A percentile compares a stretch with the other conserved stretches of the same genome.
Evolutionary conservation across 2,113 vertebrate genomes (phyloP).

Genomic region (human (Homo sapiens)): GRCh38 chr14:54410501-54411000

Average conservation of each 20-base stretch:
- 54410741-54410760: not conserved
- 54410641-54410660: not conserved
- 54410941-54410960: no score
- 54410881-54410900: not conserved
- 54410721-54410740: not conserved
- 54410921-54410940: no score
- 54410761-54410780: not conserved
- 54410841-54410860: no score
- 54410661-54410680: not conserved
- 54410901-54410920: no score
- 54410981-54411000: no score
- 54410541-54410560: not conserved
- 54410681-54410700: not conserved
- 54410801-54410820: no score
- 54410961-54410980: no score
- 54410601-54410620: not conserved
- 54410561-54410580: not conserved
- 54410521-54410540: not conserved
- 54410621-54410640: not conserved
- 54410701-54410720: not conserved
- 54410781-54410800: not conserved
- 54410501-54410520: not conserved
- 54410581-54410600: conserved; percentile 9
- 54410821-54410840: no score
- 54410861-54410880: not conserved